Evolutionary conservation across 2,797 vertebrate species (phyloP), one percentile per base, ranked within the genome.

Genomic region (Neosilurus hyrtlii): DNA sequence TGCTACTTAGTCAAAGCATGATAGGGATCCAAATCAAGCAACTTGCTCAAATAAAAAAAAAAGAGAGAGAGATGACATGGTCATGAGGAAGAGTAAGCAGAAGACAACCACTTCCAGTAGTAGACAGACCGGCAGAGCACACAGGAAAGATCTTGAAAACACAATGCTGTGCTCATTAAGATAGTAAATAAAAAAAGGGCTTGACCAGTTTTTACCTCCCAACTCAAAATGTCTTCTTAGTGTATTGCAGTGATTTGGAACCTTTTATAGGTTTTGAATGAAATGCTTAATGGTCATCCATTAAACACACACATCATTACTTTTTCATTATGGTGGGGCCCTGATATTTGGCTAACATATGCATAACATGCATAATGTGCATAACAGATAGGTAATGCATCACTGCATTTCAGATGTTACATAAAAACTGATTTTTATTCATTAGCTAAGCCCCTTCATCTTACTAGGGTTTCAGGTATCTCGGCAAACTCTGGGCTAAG

Each of bases 241-340:
- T 66, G 76, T 43, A 51, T 65, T 85, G 80, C 62, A 80, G 56
- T 52, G 49, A 86, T 14, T 82, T 49, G 59, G 75, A 87, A 83
- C 76, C 75, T 77, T 82, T 76, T 24, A 67, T 68, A 15, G 22
- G 4, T 30, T 75, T 57, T 74, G 68, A 66, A 59, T 67, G 59
- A 86, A 79, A n/a, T 24, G 22, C 76, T 82, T 82, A 73, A 86
- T 82, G 71, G 63, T 15, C 26, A n/a, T n/a, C n/a, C n/a, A n/a
- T n/a, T n/a, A n/a, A n/a, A n/a, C n/a, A n/a, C n/a, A n/a, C n/a
- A 43, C 57, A 49, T 62, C 76, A 76, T 77, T 82, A 35, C 35
- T 51, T 78, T 84, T 79, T 18, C 37, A 82, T 79, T 80, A 82
- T 24, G 30, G 35, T 61, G 71, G 59, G 37, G 35, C n/a, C n/a